Percentiles rank a stretch among this genome's conserved stretches.
Evolutionary conservation across 1,140 invertebrate genomes (phyloP).

Genomic region (Acromyrmex heyeri): DNA sequence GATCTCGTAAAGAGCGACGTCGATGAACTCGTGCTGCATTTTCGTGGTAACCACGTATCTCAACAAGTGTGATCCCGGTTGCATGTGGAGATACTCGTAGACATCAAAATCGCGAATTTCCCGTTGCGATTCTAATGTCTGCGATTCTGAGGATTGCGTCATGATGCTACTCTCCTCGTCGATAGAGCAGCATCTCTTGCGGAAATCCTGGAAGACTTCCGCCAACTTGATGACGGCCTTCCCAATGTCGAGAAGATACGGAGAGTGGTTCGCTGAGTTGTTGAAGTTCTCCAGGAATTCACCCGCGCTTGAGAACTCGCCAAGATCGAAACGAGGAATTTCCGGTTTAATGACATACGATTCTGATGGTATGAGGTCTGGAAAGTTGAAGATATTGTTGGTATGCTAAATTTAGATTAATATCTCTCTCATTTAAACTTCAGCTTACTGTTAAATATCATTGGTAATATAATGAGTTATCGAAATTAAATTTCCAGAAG

Average conservation of each 20-base stretch:
- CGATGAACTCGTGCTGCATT: constrained; percentile 66
- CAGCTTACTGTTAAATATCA: not conserved
- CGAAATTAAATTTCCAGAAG: not conserved
- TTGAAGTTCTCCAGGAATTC: constrained; percentile 67
- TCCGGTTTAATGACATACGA: constrained; percentile 78
- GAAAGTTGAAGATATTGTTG: constrained; percentile 50
- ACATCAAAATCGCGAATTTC: constrained; percentile 76
- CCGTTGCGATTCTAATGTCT: constrained; percentile 10
- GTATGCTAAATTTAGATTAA: constrained; percentile 10
- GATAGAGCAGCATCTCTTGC: constrained; percentile 69
- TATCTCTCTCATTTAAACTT: not conserved
- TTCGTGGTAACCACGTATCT: constrained; percentile 73
- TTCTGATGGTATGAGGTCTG: constrained; percentile 79
- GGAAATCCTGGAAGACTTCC: constrained; percentile 69
- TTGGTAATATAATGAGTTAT: not conserved
- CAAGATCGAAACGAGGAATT: constrained; percentile 69
- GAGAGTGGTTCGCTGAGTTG: constrained; percentile 75
- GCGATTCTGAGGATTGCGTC: constrained; percentile 66
- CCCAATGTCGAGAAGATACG: constrained; percentile 80
- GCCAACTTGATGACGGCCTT: constrained; percentile 79
- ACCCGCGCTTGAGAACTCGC: constrained; percentile 62
- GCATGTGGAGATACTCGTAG: constrained; percentile 78
- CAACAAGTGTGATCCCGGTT: constrained; percentile 73
- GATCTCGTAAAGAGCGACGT: constrained; percentile 74
- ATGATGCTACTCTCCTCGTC: constrained; percentile 62